Evolutionary conservation across 2,797 vertebrate genomes (phyloP), one percentile per base, ranked within the genome.

Genomic region (Alcedo atthis): DNA sequence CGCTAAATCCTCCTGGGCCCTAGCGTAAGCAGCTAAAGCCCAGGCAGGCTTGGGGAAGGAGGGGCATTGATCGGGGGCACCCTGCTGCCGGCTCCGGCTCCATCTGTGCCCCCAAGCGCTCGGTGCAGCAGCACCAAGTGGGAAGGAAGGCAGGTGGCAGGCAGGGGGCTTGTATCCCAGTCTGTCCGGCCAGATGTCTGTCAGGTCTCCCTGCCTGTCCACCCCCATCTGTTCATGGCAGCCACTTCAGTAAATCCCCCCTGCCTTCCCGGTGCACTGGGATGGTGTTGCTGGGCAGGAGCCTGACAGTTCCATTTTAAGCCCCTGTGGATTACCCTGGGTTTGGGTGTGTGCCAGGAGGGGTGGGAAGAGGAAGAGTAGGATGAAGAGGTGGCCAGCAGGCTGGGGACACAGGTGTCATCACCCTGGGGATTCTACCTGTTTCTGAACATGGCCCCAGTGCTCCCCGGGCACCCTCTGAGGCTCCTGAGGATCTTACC

Each of bases 11-110:
- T 92, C 87, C 93, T 84, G 81, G 54, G 93, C 70, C 87, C 66
- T 83, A 89, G 75, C 46, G 54, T 94, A 95, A 94, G 93, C 89
- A 64, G 95, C 87, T 95, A 93, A 95, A 90, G 89, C 84, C 80
- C 84, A 75, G 85, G 95, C 89, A 87, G 78, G 81, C 95, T 81
- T 74, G 77, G 32, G 45, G 45, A 73, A 80, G 81, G 89, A 45
- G 48, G 83, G 77, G 42, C 19, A 33, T 1, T 24, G 35, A 37
- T 18, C 33, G 63, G 78, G 37, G 79, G 71, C 82, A 80, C 87
- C 92, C 92, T 3, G 30, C 93, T 76, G 92, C 85, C 2, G 1
- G n/a, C 53, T 91, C 85, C 2, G 1, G n/a, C 53, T 91, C 93
- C 95, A 95, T 94, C 95, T 94, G 95, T 73, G 88, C 42, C 85